Percentiles rank a stretch among this genome's conserved stretches.
Evolutionary conservation across 2,888 invertebrate genomes (phyloP).

Genomic region (Nomada flava): DNA sequence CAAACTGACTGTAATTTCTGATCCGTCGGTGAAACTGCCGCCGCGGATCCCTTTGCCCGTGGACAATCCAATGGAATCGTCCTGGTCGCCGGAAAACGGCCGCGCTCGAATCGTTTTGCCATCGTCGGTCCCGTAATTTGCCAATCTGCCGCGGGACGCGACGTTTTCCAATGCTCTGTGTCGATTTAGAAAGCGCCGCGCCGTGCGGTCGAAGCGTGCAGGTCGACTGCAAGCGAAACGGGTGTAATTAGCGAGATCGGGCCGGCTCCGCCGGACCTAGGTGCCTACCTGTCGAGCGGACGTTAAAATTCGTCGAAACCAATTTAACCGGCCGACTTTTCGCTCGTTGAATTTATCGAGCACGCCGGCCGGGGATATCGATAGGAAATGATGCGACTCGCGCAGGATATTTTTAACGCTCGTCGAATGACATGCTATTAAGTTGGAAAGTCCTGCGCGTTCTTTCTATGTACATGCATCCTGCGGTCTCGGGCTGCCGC

Average conservation of each 20-base stretch:
- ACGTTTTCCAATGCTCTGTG: constrained; percentile 38
- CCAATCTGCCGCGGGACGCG: constrained; percentile 22
- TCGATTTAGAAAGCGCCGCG: constrained; percentile 52
- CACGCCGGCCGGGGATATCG: not conserved
- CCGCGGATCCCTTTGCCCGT: not conserved
- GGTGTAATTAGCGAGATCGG: constrained; percentile 59
- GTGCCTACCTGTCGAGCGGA: not conserved
- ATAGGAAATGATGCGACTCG: not conserved
- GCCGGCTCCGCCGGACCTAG: constrained; percentile 1
- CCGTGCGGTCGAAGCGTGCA: not conserved
- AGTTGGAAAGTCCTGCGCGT: constrained; percentile 43
- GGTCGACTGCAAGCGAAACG: constrained; percentile 50
- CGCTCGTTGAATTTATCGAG: constrained; percentile 6
- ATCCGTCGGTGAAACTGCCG: constrained; percentile 3
- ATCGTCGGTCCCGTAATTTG: constrained; percentile 40
- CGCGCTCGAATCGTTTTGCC: constrained; percentile 17
- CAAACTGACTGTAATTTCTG: constrained; percentile 16
- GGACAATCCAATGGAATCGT: not conserved
- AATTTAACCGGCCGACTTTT: constrained; percentile 12
- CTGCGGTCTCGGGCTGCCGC: constrained; percentile 18
- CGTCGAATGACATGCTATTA: constrained; percentile 25
- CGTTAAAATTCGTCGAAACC: constrained; percentile 27
- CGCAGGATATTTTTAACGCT: not conserved
- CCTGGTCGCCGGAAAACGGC: not conserved
- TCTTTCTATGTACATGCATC: constrained; percentile 21